Evolutionary conservation across 1,140 invertebrate genomes (phyloP).

Genomic region (Drosophila cardini): DNA sequence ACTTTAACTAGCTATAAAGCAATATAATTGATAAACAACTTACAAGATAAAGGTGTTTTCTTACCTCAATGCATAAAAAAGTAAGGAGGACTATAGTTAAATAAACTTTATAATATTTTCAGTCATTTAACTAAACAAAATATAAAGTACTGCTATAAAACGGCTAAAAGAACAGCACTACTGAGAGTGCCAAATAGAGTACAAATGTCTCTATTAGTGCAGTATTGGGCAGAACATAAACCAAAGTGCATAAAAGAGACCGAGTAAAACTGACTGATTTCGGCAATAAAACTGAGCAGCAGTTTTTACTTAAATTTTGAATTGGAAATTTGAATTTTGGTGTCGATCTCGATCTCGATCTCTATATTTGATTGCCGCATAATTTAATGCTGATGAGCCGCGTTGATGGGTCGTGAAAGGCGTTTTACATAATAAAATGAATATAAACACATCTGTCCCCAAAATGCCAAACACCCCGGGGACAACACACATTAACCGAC

Average conservation of each 20-base stretch:
- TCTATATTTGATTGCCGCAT: slow-evolving; percentile 71
- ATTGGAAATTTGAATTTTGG: slow-evolving; percentile 1
- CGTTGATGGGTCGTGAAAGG: slow-evolving; percentile 71
- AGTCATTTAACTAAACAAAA: no score
- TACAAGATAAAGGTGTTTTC: no score
- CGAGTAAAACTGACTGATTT: neutral
- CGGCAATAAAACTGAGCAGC: no score
- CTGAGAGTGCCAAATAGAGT: slow-evolving; percentile 35
- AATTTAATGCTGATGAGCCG: slow-evolving; percentile 74
- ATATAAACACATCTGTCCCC: slow-evolving; percentile 61
- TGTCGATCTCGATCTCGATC: slow-evolving; percentile 32
- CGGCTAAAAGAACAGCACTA: no score
- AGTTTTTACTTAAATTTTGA: neutral
- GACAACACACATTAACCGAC: neutral
- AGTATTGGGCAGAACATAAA: slow-evolving; percentile 7
- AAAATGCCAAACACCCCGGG: slow-evolving; percentile 42
- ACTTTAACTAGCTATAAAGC: no score
- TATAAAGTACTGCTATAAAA: no score
- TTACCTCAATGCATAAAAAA: no score
- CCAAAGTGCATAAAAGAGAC: neutral
- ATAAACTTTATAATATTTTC: no score
- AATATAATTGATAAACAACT: no score
- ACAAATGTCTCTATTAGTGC: slow-evolving; percentile 67
- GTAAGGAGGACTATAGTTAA: no score
- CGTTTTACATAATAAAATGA: slow-evolving; percentile 77